Evolutionary conservation across 2,113 vertebrate genomes (phyloP).

Genomic region (Chionodraco myersi): DNA sequence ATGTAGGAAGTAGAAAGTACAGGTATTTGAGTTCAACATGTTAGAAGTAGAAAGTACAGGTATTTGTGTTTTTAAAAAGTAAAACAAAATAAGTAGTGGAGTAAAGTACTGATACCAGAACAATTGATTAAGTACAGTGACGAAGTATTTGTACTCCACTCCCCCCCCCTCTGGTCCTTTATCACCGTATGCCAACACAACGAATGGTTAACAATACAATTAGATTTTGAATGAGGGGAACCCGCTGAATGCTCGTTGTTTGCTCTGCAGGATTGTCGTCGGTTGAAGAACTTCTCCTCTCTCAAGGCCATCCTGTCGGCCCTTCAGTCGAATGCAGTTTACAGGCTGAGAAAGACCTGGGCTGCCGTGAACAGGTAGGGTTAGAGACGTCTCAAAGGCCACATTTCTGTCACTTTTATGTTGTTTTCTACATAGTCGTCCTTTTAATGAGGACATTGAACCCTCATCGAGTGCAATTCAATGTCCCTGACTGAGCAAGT

Average conservation of each 20-base stretch:
- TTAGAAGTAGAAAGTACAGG: too few species aligned
- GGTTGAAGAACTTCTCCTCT: slow-evolving; percentile 90
- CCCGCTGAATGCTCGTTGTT: background rate
- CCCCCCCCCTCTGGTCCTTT: background rate
- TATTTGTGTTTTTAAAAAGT: too few species aligned
- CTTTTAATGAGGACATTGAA: slow-evolving; percentile 49
- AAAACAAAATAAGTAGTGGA: too few species aligned
- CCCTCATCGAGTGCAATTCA: slow-evolving; percentile 25
- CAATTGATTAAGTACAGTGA: too few species aligned
- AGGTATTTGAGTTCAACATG: too few species aligned
- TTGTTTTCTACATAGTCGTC: slow-evolving; percentile 11
- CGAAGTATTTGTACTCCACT: too few species aligned
- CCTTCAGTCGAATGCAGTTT: slow-evolving; percentile 90
- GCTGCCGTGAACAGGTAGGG: slow-evolving; percentile 85
- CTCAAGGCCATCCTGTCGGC: slow-evolving; percentile 89
- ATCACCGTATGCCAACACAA: background rate
- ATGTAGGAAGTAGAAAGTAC: too few species aligned
- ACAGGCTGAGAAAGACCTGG: slow-evolving; percentile 90
- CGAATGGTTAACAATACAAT: background rate
- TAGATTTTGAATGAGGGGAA: background rate
- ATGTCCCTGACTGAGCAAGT: background rate
- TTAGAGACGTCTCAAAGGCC: slow-evolving; percentile 2
- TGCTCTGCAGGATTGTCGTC: slow-evolving; percentile 83
- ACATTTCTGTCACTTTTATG: background rate
- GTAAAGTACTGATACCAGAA: too few species aligned